Conservation (phyloP, 2,113 vertebrate species). For the Bubo blakistoni region DNA sequence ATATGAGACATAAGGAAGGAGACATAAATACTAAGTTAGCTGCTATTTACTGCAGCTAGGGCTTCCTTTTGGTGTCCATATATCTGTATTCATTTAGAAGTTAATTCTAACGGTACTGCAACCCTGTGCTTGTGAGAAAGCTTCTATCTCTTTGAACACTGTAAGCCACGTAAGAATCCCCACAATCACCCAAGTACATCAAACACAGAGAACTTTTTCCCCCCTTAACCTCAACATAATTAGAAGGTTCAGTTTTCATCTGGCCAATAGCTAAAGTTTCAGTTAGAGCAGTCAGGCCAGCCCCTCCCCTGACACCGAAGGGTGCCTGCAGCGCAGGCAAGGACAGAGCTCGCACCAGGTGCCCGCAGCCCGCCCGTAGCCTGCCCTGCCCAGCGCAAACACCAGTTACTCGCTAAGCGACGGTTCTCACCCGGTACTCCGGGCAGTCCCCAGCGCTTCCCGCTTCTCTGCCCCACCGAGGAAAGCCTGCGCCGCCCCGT, state of each 20-base stretch:
- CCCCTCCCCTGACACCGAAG: fast-evolving
- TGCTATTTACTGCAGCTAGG: not conserved
- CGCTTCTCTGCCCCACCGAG: fast-evolving
- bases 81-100: not conserved
- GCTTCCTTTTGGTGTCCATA: not conserved
- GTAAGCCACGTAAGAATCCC: not conserved
- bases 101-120: not conserved
- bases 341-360: fast-evolving
- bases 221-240: not conserved
- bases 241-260: not conserved
- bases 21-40: not conserved
- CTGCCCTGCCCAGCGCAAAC: not conserved
- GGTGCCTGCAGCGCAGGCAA: fast-evolving
- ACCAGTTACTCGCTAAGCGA: fast-evolving
- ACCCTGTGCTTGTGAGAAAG: not conserved
- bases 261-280: fast-evolving
- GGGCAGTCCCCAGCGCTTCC: not conserved
- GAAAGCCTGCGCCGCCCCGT: too few species aligned
- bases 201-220: not conserved
- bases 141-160: fast-evolving
- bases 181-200: not conserved
- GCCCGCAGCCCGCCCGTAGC: not conserved
- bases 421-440: fast-evolving
- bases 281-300: fast-evolving
- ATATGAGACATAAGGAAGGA: not conserved